Evolutionary conservation across 2,888 invertebrate species (phyloP), one percentile per base, ranked within the genome.

Genomic region (Pristionchus maxplancki): DNA sequence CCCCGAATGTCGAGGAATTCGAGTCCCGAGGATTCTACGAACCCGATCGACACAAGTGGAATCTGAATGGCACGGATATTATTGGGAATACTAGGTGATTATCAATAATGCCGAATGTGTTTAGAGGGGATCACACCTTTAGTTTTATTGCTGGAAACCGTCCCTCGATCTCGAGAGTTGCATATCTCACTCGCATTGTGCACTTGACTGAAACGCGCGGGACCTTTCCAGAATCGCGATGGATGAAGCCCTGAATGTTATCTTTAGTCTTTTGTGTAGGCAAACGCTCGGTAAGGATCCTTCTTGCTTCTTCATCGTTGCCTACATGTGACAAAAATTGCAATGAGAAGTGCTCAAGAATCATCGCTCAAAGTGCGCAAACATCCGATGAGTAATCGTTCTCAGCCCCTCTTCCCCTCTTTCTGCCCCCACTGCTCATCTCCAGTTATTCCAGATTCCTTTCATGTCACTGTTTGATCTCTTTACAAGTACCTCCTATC

Each of bases 1-100:
- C 88, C 88, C 17, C 88, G 71, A 40, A 88, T 62, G 37, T 88
- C 88, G 40, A 88, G 88, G 15, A 88, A 87, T 31, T 87, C 86
- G 24, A 87, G 86, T 0, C 86, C 86, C 9, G 86, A 87, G 0
- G 67, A 37, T 50, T 87, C 86, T 0, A 86, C 71, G 50, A 87
- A 87, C 11, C 40, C 86, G n/a, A 87, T 40, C 0, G 86, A 71
- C 0, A 87, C 71, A 31, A 87, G 86, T 9, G 86, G 86, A 50
- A 87, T 67, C 86, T 87, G 78, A 44, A 78, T 13, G 37, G n/a
- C n/a, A n/a, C n/a, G n/a, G n/a, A n/a, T n/a, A 28, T 44, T 13
- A 24, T n/a, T n/a, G n/a, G n/a, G n/a, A n/a, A n/a, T n/a, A n/a
- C n/a, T n/a, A n/a, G n/a, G n/a, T n/a, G n/a, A 1, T 81, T 1